Base-by-base conservation (phyloP, 2,113 vertebrate genomes). In the Pleuronectes platessa region DNA sequence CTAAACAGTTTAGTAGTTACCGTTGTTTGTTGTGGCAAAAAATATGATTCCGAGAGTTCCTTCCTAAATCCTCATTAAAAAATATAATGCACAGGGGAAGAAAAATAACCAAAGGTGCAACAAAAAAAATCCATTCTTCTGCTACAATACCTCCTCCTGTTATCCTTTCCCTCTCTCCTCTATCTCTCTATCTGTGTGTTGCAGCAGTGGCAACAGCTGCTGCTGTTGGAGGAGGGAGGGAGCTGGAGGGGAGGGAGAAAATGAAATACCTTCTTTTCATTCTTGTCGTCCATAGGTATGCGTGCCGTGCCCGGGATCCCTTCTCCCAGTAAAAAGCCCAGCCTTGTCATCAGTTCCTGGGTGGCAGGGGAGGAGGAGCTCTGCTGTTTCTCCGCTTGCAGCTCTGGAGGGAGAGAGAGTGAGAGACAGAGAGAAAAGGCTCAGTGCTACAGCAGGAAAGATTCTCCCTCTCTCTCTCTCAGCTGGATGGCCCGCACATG, bases 311-410 rank as follows among this genome's bases (percentile, higher is more conserved):
- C 92, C 76, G 98, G 96, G 93, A 99, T 98, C 79, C 97, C 97
- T 97, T 99, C 97, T 90, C 98, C 97, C 91, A 99, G 95, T 89
- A 98, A 95, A 94, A 99, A 99, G 63, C 97, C 98, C 93, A 99
- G 85, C 89, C 98, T 96, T 90, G 97, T 99, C 98, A 99, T 98
- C 95, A 99, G 89, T 94, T 99, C 98, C 92, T 98, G 97, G 91
- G 97, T 96, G 90, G 98, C 97, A 75, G 97, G 97, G 47, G 97
- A 98, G 95, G 97, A 96, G 95, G 97, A 96, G 94, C 93, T 94
- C 5, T 94, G 92, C 86, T 96, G 96, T 92, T 96, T 96, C 86
- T 96, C 94, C 12, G 94, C 84, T 82, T 95, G 96, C 88, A 94
- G 93, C 95, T 96, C 96, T 96, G 89, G 58, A 88, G 88, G 78